A percentile compares a stretch with the other conserved stretches of the same genome.
Evolutionary conservation across 2,888 invertebrate genomes (phyloP).

Genomic region (Ormyrus thymus): DNA sequence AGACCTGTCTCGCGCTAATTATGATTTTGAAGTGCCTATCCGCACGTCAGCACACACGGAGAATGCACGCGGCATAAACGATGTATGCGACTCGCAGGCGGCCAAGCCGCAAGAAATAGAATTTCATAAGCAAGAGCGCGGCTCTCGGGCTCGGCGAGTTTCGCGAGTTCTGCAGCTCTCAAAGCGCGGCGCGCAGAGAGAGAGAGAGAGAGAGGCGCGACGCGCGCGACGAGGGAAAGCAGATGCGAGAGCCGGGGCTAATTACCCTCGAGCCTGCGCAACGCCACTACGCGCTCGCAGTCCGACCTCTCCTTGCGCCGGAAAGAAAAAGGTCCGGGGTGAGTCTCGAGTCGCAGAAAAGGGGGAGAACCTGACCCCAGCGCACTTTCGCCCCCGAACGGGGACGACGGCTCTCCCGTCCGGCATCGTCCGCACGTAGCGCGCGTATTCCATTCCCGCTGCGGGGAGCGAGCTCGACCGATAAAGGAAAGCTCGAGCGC

Average conservation of each 20-base stretch:
- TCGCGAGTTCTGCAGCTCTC: conserved; percentile 16
- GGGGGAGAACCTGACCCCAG: neutral
- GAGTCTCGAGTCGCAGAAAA: neutral
- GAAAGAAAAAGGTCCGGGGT: neutral
- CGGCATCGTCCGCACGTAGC: conserved; percentile 53
- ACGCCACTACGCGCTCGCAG: neutral
- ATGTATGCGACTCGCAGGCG: neutral
- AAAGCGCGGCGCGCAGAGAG: neutral
- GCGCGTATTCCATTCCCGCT: conserved; percentile 23
- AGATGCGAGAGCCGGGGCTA: neutral
- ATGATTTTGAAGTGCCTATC: conserved; percentile 5
- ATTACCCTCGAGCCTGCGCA: neutral
- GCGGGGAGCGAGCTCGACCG: neutral
- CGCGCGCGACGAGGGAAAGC: neutral
- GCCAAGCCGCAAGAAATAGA: conserved; percentile 46
- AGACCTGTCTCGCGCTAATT: conserved; percentile 15
- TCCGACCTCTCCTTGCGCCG: neutral
- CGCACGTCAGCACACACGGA: neutral
- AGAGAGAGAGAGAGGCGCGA: neutral
- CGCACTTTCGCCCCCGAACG: too few relatives aligned
- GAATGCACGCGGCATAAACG: neutral
- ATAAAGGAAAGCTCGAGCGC: neutral
- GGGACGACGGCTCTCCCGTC: conserved; percentile 49
- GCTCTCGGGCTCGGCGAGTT: neutral
- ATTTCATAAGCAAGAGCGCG: conserved; percentile 26